Percentiles rank a stretch among this genome's conserved stretches.
These are phyloP conservation scores for Bufo bufo DNA, from an alignment of 2,113 vertebrate species.

Conservation along the genomic window DNA sequence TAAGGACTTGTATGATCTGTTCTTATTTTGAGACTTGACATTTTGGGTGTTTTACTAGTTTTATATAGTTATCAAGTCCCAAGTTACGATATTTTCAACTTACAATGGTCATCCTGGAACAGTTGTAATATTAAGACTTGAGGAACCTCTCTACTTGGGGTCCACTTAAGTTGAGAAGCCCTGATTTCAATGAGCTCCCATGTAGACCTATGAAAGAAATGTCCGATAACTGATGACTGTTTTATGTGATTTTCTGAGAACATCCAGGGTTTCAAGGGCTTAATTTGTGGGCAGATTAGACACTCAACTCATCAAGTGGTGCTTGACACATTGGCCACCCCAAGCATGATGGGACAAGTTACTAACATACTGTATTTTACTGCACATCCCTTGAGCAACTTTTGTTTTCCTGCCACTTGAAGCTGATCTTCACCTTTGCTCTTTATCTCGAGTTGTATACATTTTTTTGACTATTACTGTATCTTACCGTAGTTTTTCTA, in stretches of 20 bases:
- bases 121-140: too few relatives aligned
- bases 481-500: neutral
- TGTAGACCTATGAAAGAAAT: neutral
- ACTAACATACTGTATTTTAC: neutral
- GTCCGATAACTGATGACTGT: neutral
- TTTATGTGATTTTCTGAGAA: neutral
- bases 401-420: constrained; percentile 4
- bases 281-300: neutral
- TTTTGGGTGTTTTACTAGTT: too few relatives aligned
- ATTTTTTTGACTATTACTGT: neutral
- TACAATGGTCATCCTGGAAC: too few relatives aligned
- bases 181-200: too few relatives aligned
- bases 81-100: too few relatives aligned
- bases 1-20: too few relatives aligned
- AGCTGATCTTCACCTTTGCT: neutral
- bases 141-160: too few relatives aligned
- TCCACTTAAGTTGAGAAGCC: too few relatives aligned
- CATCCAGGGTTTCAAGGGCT: neutral
- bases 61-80: too few relatives aligned
- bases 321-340: neutral
- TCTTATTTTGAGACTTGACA: too few relatives aligned
- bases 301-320: neutral
- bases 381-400: neutral
- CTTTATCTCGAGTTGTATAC: neutral
- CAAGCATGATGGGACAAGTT: neutral